Conservation (phyloP, 35 echinoderm and acorn worm genomes). For the Eucidaris tribuloides region DNA sequence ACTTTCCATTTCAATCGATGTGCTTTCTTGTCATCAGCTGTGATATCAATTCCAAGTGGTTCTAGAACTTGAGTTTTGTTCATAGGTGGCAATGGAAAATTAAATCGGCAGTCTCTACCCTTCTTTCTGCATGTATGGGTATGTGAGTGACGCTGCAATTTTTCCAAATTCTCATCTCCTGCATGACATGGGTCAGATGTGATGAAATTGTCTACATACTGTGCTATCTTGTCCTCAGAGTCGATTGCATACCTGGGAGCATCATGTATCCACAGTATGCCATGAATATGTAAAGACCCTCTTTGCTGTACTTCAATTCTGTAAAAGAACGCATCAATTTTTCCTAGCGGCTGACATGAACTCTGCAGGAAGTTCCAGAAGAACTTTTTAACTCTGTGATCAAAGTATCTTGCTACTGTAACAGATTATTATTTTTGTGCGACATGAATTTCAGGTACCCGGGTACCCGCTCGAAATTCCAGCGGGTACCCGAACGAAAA, state of each 20-base stretch:
- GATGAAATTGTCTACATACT: neutral
- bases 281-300: neutral
- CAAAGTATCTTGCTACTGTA: too few relatives aligned
- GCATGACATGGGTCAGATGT: neutral
- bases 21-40: neutral
- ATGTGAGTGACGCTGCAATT: slow-evolving; percentile 34
- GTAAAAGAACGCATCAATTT: too few relatives aligned
- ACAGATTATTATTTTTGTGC: too few relatives aligned
- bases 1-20: neutral
- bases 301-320: neutral
- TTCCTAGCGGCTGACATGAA: too few relatives aligned
- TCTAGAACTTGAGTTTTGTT: slow-evolving; percentile 9
- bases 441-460: too few relatives aligned
- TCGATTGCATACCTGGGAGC: neutral
- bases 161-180: neutral
- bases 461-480: too few relatives aligned
- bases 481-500: too few relatives aligned
- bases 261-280: neutral
- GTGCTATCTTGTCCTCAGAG: neutral
- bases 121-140: slow-evolving; percentile 31
- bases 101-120: slow-evolving; percentile 35
- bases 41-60: slow-evolving; percentile 2
- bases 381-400: too few relatives aligned
- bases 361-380: too few relatives aligned
- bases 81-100: slow-evolving; percentile 51